Percentiles rank a stretch among this genome's conserved stretches.
These are phyloP conservation scores for Ophthalmolycus amberensis DNA, from an alignment of 2,113 vertebrate species.

Conservation along the genomic window DNA sequence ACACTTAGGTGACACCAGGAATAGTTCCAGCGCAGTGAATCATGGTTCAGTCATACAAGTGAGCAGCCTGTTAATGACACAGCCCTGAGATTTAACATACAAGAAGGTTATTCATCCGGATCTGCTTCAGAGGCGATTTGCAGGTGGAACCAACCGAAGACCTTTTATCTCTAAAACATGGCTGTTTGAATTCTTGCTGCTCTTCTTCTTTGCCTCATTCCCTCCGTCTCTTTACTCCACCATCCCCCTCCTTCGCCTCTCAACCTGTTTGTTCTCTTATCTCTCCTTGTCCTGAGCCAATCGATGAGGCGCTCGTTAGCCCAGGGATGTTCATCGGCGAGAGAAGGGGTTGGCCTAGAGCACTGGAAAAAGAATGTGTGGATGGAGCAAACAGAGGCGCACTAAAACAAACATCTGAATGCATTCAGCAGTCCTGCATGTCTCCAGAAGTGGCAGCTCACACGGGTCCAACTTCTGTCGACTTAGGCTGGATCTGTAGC, in stretches of 20 bases:
- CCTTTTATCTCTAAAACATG: constrained; percentile 35
- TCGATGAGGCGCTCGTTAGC: constrained; percentile 71
- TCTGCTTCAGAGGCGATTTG: constrained; percentile 28
- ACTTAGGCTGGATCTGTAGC: not conserved
- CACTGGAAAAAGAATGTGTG: not conserved
- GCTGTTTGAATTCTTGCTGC: constrained; percentile 14
- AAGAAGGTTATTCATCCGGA: constrained; percentile 54
- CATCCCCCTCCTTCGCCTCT: constrained; percentile 28
- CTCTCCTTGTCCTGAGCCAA: constrained; percentile 68
- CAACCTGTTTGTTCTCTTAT: constrained; percentile 70
- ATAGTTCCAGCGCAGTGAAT: constrained; percentile 59
- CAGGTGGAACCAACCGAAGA: constrained; percentile 55
- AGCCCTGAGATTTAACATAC: constrained; percentile 67
- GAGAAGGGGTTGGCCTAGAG: constrained; percentile 48
- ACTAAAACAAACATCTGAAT: constrained; percentile 14
- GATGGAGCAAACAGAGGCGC: constrained; percentile 17
- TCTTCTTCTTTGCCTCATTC: constrained; percentile 17
- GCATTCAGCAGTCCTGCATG: not conserved
- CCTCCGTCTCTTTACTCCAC: not conserved
- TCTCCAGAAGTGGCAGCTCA: not conserved
- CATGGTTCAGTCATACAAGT: constrained; percentile 61
- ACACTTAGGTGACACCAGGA: constrained; percentile 44
- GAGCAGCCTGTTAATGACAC: constrained; percentile 60
- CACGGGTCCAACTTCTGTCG: not conserved
- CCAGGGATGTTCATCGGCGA: constrained; percentile 62